Conservation (phyloP, 2,888 invertebrate genomes). For the Neocrepidodera transversa region DNA sequence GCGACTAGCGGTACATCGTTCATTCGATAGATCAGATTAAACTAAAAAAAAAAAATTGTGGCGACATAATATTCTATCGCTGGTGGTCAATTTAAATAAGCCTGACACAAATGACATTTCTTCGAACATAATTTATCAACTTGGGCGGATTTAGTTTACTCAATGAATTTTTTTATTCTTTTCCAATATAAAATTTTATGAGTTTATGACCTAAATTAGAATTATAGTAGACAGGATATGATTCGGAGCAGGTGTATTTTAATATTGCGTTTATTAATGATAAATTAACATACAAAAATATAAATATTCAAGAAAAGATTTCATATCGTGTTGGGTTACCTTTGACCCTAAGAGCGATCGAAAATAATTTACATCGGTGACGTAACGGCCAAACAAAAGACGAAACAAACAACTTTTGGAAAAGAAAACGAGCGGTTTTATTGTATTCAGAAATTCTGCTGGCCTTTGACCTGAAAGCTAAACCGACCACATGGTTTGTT, state of each 20-base stretch:
- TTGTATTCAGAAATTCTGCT: slow-evolving; percentile 19
- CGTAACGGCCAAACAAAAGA: slow-evolving; percentile 4
- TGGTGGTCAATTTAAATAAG: slow-evolving; percentile 6
- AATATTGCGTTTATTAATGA: slow-evolving; percentile 26
- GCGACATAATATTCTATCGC: slow-evolving; percentile 17
- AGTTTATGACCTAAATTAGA: slow-evolving; percentile 14
- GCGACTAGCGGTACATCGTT: slow-evolving; percentile 8
- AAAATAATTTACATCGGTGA: slow-evolving; percentile 22
- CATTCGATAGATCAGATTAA: slow-evolving; percentile 9
- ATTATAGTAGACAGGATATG: slow-evolving; percentile 26
- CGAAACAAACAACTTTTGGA: slow-evolving; percentile 8
- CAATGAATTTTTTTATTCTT: neutral
- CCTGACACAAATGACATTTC: slow-evolving; percentile 15
- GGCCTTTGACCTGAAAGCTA: slow-evolving; percentile 20
- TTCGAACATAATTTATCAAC: slow-evolving; percentile 18
- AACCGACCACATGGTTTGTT: slow-evolving; percentile 7
- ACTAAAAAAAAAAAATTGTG: slow-evolving; percentile 16
- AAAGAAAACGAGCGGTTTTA: slow-evolving; percentile 16
- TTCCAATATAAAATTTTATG: too few species aligned
- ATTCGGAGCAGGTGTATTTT: slow-evolving; percentile 31
- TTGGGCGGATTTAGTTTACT: slow-evolving; percentile 1
- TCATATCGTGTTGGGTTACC: slow-evolving; percentile 27
- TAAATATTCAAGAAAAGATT: slow-evolving; percentile 32
- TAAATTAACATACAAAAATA: slow-evolving; percentile 34
- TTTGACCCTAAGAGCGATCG: slow-evolving; percentile 20